phyloP scores from a whole-genome alignment of 2,113 vertebrate genomes.

The Sitta europaea region DNA sequence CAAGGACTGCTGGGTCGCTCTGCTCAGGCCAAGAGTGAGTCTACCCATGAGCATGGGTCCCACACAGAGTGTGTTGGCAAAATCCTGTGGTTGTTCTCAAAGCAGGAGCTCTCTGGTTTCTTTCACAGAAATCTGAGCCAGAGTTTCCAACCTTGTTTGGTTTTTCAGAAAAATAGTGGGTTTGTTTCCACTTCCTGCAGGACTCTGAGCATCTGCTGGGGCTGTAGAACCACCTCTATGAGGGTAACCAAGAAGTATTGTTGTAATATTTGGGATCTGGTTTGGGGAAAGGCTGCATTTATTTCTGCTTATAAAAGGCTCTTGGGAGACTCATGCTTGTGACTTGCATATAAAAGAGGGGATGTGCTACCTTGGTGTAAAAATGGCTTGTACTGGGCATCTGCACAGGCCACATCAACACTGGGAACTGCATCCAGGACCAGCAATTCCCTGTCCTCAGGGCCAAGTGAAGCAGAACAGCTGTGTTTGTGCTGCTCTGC shows the following conservation, averaged over 20 bases:
- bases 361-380: neutral
- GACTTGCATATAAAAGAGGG: neutral
- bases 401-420: fast-evolving
- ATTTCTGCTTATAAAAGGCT: neutral
- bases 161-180: neutral
- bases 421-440: neutral
- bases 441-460: fast-evolving
- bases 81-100: neutral
- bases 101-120: neutral
- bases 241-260: neutral
- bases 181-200: neutral
- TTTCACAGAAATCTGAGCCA: neutral
- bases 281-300: neutral
- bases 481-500: neutral
- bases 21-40: neutral
- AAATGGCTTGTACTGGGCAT: neutral
- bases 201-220: neutral
- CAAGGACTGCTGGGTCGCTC: fast-evolving
- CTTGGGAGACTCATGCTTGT: neutral
- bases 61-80: fast-evolving
- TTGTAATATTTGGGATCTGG: neutral
- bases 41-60: fast-evolving
- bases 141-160: neutral
- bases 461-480: fast-evolving
- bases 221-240: neutral